Conservation (phyloP, 2,797 vertebrate genomes). For the Clarias fuscus region DNA sequence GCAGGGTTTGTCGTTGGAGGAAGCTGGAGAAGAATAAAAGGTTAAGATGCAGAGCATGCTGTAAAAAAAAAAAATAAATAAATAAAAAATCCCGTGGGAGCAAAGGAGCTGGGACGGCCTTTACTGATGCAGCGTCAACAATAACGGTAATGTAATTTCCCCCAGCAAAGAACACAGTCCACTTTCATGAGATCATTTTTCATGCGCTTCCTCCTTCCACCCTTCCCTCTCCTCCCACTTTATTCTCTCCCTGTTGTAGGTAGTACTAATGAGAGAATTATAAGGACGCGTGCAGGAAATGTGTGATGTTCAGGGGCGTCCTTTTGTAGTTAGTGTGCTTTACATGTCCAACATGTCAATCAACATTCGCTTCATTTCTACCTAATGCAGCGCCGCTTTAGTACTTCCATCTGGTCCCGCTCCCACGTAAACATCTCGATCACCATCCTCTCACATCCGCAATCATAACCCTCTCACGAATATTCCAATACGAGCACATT, state of each 20-base stretch:
- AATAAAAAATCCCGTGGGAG: constrained; percentile 24
- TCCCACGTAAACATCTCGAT: not conserved
- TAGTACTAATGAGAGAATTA: constrained; percentile 5
- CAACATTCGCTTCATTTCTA: not conserved
- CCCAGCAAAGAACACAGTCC: constrained; percentile 32
- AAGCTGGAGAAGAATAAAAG: not conserved
- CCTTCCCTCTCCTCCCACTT: not conserved
- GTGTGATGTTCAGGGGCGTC: not conserved
- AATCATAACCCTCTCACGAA: not conserved
- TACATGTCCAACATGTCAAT: not conserved
- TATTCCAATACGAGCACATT: not conserved
- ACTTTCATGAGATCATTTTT: constrained; percentile 32
- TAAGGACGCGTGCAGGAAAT: not conserved
- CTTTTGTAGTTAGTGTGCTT: not conserved
- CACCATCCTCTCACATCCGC: not conserved
- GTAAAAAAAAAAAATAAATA: not conserved
- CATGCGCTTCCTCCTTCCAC: constrained; percentile 1
- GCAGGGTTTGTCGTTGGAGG: not conserved
- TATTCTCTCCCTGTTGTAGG: constrained; percentile 6
- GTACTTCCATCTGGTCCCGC: not conserved
- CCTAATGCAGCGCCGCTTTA: not conserved
- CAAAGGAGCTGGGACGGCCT: constrained; percentile 35
- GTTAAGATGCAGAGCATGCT: constrained; percentile 28
- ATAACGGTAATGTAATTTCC: constrained; percentile 36
- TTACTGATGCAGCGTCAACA: constrained; percentile 38